Percentiles rank a stretch among this genome's conserved stretches.
Evolutionary conservation across 2,888 invertebrate species (phyloP).

Genomic region (Physocephala rufipes): DNA sequence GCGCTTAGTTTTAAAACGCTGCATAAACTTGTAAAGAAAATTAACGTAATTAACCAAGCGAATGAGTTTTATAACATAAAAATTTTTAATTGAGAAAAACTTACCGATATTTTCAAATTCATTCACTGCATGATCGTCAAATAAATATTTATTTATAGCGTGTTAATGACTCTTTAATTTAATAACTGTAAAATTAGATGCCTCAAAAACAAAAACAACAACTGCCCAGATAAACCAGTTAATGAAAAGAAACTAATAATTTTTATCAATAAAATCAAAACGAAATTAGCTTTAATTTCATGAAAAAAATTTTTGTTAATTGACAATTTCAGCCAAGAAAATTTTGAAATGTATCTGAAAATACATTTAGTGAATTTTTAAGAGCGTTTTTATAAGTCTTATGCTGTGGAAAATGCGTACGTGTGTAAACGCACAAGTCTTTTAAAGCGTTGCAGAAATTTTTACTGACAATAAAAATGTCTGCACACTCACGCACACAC

Average conservation of each 20-base stretch:
- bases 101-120: neutral
- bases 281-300: too few species aligned
- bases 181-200: neutral
- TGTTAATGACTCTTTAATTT: neutral
- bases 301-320: too few species aligned
- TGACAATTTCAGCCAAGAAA: too few species aligned
- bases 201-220: neutral
- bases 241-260: neutral
- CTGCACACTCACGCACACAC: neutral
- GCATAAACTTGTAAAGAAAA: too few species aligned
- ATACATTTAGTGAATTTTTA: too few species aligned
- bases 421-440: too few species aligned
- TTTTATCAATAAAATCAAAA: too few species aligned
- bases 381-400: neutral
- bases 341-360: too few species aligned
- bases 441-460: neutral
- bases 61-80: neutral
- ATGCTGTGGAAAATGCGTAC: too few species aligned
- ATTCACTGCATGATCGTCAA: neutral
- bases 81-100: neutral
- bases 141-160: neutral
- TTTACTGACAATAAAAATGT: neutral
- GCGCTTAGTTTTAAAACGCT: too few species aligned
- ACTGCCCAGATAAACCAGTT: neutral
- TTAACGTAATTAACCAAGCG: neutral